Evolutionary conservation across 2,113 vertebrate genomes (phyloP).

Genomic region (Telmatochromis sp.): DNA sequence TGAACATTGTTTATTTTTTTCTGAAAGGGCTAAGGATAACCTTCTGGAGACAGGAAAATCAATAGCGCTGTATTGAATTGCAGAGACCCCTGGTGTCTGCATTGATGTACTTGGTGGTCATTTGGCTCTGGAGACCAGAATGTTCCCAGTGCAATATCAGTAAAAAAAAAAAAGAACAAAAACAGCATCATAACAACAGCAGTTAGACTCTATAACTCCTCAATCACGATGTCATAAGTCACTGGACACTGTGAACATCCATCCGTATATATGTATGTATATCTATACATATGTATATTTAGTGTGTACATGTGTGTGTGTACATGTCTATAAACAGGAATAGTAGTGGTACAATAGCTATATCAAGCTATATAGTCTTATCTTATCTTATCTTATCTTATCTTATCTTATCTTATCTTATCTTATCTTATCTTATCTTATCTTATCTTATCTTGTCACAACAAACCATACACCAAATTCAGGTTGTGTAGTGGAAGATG

Average conservation of each 20-base stretch:
- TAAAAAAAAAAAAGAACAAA: not conserved
- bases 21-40: slow-evolving; percentile 10
- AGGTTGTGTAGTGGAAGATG: not conserved
- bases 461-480: not conserved
- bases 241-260: no score
- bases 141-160: not conserved
- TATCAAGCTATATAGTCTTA: no score
- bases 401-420: no score
- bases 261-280: no score
- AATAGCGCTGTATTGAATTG: not conserved
- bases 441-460: not conserved
- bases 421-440: no score
- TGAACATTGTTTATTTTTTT: not conserved
- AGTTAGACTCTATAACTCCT: no score
- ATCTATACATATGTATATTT: no score
- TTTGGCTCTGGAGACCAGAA: not conserved
- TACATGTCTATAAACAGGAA: no score
- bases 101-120: not conserved
- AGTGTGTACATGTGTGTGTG: no score
- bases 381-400: no score
- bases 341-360: no score
- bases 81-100: not conserved
- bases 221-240: no score
- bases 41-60: slow-evolving; percentile 17
- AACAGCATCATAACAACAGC: not conserved